Conservation (phyloP, 2,797 vertebrate genomes). For the Diplodus sargus region DNA sequence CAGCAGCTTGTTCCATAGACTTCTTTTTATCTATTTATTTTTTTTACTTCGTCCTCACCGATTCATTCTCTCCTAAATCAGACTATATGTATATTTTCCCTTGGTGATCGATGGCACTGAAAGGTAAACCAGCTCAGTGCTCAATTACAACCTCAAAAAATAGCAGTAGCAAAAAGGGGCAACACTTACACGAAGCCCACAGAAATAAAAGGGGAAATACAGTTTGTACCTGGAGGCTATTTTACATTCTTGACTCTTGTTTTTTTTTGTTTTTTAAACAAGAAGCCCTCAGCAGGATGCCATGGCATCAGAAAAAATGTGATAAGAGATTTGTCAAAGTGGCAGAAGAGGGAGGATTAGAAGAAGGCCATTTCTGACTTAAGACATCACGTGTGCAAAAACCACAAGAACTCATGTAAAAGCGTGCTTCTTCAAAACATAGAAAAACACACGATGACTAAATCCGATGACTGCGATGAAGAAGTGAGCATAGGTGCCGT, state of each 20-base stretch:
- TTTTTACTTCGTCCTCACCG: slow-evolving; percentile 16
- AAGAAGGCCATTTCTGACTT: slow-evolving; percentile 80
- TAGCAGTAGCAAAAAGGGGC: slow-evolving; percentile 69
- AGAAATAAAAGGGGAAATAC: slow-evolving; percentile 46
- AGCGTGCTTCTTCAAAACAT: slow-evolving; percentile 77
- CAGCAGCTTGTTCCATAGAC: slow-evolving; percentile 37
- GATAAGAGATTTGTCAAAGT: slow-evolving; percentile 66
- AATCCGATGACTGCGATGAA: slow-evolving; percentile 49
- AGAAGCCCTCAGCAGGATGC: slow-evolving; percentile 70
- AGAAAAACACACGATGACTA: slow-evolving; percentile 69
- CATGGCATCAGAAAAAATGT: slow-evolving; percentile 62
- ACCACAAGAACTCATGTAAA: slow-evolving; percentile 83
- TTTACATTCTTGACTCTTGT: slow-evolving; percentile 75
- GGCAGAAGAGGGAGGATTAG: slow-evolving; percentile 65
- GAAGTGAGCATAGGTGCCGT: slow-evolving; percentile 36
- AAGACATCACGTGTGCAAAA: slow-evolving; percentile 84
- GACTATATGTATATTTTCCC: slow-evolving; percentile 43
- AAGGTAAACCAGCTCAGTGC: slow-evolving; percentile 59
- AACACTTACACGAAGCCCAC: slow-evolving; percentile 59
- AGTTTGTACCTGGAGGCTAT: slow-evolving; percentile 63
- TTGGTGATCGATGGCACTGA: slow-evolving; percentile 58
- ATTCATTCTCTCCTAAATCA: slow-evolving; percentile 35
- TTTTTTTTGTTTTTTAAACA: slow-evolving; percentile 52
- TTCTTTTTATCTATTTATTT: background rate
- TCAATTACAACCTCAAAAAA: slow-evolving; percentile 56